Evolutionary conservation across 2,113 vertebrate species (phyloP), one percentile per base, ranked within the genome.

Genomic region (Chlorodrepanis virens): DNA sequence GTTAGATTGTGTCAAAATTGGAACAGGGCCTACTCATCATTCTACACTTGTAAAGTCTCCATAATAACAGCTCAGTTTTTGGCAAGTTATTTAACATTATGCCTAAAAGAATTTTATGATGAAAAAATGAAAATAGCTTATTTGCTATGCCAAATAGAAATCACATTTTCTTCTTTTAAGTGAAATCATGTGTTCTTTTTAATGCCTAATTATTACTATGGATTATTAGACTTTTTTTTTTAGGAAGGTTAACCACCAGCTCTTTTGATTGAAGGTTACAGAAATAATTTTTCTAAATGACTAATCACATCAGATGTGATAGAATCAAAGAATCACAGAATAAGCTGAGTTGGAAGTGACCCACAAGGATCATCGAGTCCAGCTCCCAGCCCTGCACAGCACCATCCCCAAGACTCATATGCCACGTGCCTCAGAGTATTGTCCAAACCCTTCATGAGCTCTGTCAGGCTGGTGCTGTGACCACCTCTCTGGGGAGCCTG

Each of bases 261-360:
- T 86, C 18, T 49, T 82, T 61, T 83, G 68, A 92, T 11, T 70
- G 81, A 84, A 71, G 35, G 52, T 83, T 75, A 78, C 35, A 84
- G 60, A 89, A 89, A 75, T 37, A 78, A 5, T 40, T 75, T 91
- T 87, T 89, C 65, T 68, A 42, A 82, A 70, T 57, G 14, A 65
- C 33, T 84, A 52, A 93, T 81, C 81, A 78, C n/a, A 78, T 47
- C 23, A 50, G 60, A 93, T 93, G n/a, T 35, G n/a, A 61, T 88
- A 61, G 35, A 83, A 80, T 59, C 68, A 89, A 76, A 44, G 13
- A 27, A 44, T 27, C 21, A 52, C 14, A 68, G 4, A 68, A 44
- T 14, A 19, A 28, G 18, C 18, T 45, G 33, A 53, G 14, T 13
- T 69, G 63, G 28, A 68, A 69, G 14, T 14, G 27, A 53, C 27